Base-by-base conservation (phyloP, 2,797 vertebrate genomes). In the Pseudochaenichthys georgianus region DNA sequence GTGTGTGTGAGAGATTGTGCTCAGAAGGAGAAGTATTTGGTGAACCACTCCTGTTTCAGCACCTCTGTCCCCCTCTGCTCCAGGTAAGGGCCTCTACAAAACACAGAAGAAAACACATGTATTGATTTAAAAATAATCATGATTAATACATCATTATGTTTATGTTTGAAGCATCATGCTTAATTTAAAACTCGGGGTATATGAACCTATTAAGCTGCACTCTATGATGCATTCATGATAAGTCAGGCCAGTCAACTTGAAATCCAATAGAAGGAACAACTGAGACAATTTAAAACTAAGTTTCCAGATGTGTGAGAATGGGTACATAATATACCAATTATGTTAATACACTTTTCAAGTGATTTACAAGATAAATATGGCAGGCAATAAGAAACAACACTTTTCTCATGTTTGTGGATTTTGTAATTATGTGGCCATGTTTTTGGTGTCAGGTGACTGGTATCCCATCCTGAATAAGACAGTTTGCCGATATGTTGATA, bases 21-120 rank as follows among this genome's bases (percentile, higher is more conserved):
- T 96, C 89, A 99, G 92, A 99, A 99, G 76, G 97, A 99, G 92
- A 99, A 99, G 90, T 98, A 99, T 86, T 99, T 99, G 69, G 97
- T 99, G 90, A 98, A 98, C 98, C 97, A 99, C 89, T 99, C 97
- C 86, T 98, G 97, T 75, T 95, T 95, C 34, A 95, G 96, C 5
- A 93, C 96, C 86, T 95, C 95, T 21, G 89, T 93, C 65, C 94
- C 87, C 70, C 92, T 92, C 83, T 95, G 95, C 73, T 94, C 96
- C 86, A 89, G 82, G 76, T 90, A 92, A 2, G 89, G 87, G 59
- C 90, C 88, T 83, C 90, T 94, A 8, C 17, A 86, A 70, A 58
- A 76, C 41, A 76, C 43, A 80, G 13, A 88, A 55, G 8, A 9
- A 81, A 68, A 61, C 9, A 77, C 6, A 59, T 13, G 16, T 7